Evolutionary conservation across 2,888 invertebrate species (phyloP), one percentile per base, ranked within the genome.

Genomic region (Diogma glabrata): DNA sequence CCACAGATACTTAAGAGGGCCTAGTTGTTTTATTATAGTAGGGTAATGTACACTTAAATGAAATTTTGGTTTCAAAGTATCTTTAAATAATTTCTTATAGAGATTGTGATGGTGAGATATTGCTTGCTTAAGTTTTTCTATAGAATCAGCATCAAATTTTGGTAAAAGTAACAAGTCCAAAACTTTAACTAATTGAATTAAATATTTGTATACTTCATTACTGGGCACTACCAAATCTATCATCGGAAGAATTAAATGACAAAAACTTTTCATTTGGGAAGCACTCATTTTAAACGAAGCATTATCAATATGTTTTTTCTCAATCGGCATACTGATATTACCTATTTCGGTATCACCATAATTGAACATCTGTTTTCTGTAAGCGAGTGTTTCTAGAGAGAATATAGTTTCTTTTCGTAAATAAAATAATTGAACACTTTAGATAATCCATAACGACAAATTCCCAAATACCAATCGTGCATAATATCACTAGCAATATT

Each of bases 41-140:
- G 8, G 16, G 16, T 38, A 56, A 47, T 55, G 54, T 9, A 54
- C 51, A 9, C 54, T 20, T 24, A 51, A 50, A 19, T 54, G 54
- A 23, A 45, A 50, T 28, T 53, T 54, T n/a, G 49, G 47, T 51
- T 54, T 54, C 45, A 54, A 49, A 50, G 38, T 47, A 16, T 54
- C 51, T 47, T 53, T 50, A 43, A 38, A 38, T 38, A 2, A 17
- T 16, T 38, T 14, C 7, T 3, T 17, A 17, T 2, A 51, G 14
- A 14, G 16, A 33, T 49, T 22, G 36, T 54, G 52, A 47, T 54
- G 52, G 22, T 50, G 9, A 14, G 46, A 24, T 47, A 52, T 54
- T 43, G 51, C 16, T 33, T 47, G 16, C 47, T 54, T 14, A 14
- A 53, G 47, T 28, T 53, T 36, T 26, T 20, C 10, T 47, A 52